Evolutionary conservation across 2,888 invertebrate species (phyloP).

Genomic region (Epsilonema sp.): DNA sequence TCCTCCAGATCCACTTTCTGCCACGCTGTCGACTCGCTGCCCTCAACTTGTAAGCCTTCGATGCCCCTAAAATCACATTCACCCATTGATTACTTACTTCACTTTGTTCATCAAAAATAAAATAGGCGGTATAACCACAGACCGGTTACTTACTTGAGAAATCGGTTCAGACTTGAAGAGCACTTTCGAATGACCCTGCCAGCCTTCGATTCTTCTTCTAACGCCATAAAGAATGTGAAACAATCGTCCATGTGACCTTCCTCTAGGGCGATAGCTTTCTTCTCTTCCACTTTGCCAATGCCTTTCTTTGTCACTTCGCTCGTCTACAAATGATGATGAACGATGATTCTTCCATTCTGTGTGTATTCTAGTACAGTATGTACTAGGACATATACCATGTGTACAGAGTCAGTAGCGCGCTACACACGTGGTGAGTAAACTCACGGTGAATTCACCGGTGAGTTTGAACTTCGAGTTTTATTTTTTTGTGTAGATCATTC

Average conservation of each 20-base stretch:
- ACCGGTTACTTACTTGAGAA: constrained; percentile 54
- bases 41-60: constrained; percentile 61
- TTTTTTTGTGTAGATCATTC: no score
- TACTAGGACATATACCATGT: no score
- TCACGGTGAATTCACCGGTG: no score
- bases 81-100: no score
- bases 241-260: constrained; percentile 99
- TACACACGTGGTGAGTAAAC: no score
- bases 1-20: constrained; percentile 69
- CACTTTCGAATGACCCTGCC: constrained; percentile 96
- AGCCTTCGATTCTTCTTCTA: constrained; percentile 94
- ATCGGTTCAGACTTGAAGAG: constrained; percentile 84
- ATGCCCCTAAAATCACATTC: constrained; percentile 75
- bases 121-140: no score
- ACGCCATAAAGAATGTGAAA: constrained; percentile 82
- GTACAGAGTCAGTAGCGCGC: neutral
- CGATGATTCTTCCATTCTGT: no score
- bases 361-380: no score
- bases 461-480: no score
- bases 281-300: constrained; percentile 97
- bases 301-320: constrained; percentile 99
- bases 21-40: constrained; percentile 30
- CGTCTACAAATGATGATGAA: no score
- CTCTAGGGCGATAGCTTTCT: constrained; percentile 68
- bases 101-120: no score